Percentiles rank a stretch among this genome's conserved stretches.
Evolutionary conservation across 2,113 vertebrate species (phyloP).

Genomic region (Chascanopsetta lugubris): DNA sequence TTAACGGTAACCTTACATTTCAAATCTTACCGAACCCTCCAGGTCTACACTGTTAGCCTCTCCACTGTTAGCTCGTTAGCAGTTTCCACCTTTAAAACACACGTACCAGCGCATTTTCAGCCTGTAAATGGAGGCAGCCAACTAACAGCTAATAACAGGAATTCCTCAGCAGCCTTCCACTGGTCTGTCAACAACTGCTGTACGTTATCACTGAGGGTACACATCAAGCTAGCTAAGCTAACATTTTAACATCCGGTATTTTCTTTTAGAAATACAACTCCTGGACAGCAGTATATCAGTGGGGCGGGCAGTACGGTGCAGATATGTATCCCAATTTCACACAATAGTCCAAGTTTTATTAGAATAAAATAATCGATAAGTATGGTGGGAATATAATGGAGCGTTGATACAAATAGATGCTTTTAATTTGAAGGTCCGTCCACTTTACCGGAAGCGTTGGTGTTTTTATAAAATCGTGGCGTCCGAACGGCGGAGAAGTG

Average conservation of each 20-base stretch:
- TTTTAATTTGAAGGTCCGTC: slow-evolving; percentile 37
- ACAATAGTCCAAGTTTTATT: not conserved
- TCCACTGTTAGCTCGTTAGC: slow-evolving; percentile 9
- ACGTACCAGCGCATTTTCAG: slow-evolving; percentile 13
- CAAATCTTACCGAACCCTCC: slow-evolving; percentile 52
- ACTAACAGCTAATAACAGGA: not conserved
- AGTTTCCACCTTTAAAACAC: not conserved
- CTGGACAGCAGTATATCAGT: accelerated
- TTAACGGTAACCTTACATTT: slow-evolving; percentile 1
- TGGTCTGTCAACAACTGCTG: slow-evolving; percentile 66
- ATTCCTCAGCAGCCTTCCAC: not conserved
- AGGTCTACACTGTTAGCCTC: slow-evolving; percentile 11
- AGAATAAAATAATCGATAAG: not conserved
- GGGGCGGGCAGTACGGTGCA: not conserved
- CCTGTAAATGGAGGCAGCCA: not conserved
- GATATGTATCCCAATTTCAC: not conserved
- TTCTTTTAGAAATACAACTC: slow-evolving; percentile 28
- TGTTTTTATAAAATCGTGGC: not conserved
- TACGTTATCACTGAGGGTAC: not conserved
- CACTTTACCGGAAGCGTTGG: not conserved
- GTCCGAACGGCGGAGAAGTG: slow-evolving; percentile 27
- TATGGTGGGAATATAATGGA: accelerated
- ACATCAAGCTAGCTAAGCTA: accelerated
- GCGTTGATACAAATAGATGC: accelerated
- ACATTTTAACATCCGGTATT: not conserved